Evolutionary conservation across 2,797 vertebrate genomes (phyloP).

Genomic region (Centroberyx gerrardi): DNA sequence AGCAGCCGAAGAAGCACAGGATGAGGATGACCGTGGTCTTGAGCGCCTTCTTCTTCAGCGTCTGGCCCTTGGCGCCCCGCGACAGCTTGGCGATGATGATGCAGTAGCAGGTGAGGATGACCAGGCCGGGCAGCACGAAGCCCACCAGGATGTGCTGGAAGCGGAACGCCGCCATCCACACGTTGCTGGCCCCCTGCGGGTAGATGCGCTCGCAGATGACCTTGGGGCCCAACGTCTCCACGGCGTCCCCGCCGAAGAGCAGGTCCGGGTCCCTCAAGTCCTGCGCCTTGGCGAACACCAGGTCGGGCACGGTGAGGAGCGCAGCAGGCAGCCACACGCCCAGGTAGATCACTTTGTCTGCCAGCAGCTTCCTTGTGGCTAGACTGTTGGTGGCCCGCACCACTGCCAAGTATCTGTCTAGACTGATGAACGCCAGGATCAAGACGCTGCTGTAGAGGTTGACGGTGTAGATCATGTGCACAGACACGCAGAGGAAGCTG

Average conservation of each 20-base stretch:
- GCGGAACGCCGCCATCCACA: slow-evolving; percentile 90
- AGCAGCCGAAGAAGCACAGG: slow-evolving; percentile 95
- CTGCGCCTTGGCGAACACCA: slow-evolving; percentile 89
- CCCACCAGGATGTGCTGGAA: slow-evolving; percentile 96
- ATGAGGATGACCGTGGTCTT: slow-evolving; percentile 98
- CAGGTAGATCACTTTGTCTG: slow-evolving; percentile 91
- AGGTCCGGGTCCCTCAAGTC: slow-evolving; percentile 47
- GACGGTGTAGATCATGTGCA: slow-evolving; percentile 96
- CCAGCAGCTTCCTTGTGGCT: slow-evolving; percentile 90
- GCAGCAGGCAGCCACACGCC: slow-evolving; percentile 96
- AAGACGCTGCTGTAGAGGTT: slow-evolving; percentile 98
- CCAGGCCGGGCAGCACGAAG: slow-evolving; percentile 93
- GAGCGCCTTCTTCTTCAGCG: slow-evolving; percentile 94
- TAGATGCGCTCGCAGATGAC: slow-evolving; percentile 92
- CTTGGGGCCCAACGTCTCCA: slow-evolving; percentile 55
- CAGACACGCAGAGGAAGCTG: slow-evolving; percentile 90
- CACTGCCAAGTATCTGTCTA: slow-evolving; percentile 96
- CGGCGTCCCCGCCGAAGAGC: slow-evolving; percentile 6
- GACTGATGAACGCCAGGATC: slow-evolving; percentile 97
- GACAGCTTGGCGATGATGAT: slow-evolving; percentile 95
- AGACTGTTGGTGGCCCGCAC: slow-evolving; percentile 96
- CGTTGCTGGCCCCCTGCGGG: slow-evolving; percentile 71
- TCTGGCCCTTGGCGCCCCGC: slow-evolving; percentile 89
- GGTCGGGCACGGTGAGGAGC: slow-evolving; percentile 92
- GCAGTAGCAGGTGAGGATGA: slow-evolving; percentile 97